Percentiles rank a stretch among this genome's conserved stretches.
Evolutionary conservation across 2,797 vertebrate genomes (phyloP).

Genomic region (Ataeniobius toweri): DNA sequence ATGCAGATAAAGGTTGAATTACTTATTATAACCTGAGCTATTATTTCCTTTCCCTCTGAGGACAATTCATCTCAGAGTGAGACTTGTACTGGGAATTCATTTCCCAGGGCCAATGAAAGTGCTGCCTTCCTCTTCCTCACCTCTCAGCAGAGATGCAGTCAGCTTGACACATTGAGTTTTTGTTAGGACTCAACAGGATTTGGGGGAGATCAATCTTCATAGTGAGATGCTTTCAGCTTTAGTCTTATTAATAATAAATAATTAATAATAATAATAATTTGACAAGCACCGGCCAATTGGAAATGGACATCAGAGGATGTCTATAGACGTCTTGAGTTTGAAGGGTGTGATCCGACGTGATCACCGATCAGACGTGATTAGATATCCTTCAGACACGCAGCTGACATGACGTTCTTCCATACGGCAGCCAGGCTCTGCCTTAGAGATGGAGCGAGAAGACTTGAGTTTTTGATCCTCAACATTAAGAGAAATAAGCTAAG

Average conservation of each 20-base stretch:
- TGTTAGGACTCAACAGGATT: neutral
- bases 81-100: constrained; percentile 18
- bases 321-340: no score
- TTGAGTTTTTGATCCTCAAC: no score
- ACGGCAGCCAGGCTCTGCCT: no score
- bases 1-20: constrained; percentile 59
- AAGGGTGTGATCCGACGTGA: no score
- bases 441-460: no score
- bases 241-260: neutral
- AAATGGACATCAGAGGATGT: no score
- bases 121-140: neutral
- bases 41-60: constrained; percentile 56
- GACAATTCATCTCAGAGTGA: constrained; percentile 44
- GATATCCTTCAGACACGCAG: no score
- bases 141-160: neutral
- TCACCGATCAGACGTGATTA: no score
- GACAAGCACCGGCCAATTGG: no score
- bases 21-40: constrained; percentile 61
- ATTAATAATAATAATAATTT: no score
- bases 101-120: neutral
- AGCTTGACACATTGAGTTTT: neutral
- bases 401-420: no score
- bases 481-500: no score
- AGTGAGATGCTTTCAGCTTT: neutral
- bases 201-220: neutral